Percentiles rank a stretch among this genome's conserved stretches.
phyloP scores from a whole-genome alignment of 2,113 vertebrate species.

The Phalacrocorax brasilianus region DNA sequence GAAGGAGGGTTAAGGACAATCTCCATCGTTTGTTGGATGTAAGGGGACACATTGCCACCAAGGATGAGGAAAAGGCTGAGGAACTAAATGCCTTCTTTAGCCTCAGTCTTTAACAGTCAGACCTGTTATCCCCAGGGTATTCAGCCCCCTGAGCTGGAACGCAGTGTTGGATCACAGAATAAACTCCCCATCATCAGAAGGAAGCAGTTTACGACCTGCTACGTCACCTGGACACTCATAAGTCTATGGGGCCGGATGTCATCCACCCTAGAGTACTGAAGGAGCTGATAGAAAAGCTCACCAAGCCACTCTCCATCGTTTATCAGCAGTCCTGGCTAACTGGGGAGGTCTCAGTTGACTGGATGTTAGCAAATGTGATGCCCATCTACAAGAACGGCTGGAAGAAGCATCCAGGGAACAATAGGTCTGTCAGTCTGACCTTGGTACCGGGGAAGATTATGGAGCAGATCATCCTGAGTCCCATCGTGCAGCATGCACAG shows the following conservation, averaged over 20 bases:
- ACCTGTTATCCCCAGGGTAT: not conserved
- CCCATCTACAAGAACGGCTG: not conserved
- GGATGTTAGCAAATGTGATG: not conserved
- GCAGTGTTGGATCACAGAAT: not conserved
- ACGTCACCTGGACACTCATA: no score
- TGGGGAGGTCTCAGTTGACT: not conserved
- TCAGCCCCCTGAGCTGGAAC: not conserved
- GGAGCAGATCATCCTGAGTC: not conserved
- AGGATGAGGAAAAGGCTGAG: not conserved
- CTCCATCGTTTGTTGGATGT: not conserved
- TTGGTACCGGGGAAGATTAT: not conserved
- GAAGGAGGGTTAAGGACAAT: not conserved
- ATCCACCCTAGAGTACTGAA: not conserved
- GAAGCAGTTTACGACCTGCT: not conserved
- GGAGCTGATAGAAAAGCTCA: not conserved
- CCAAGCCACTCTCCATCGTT: not conserved
- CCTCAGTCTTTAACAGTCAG: not conserved
- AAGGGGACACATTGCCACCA: not conserved
- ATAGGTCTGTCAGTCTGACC: not conserved
- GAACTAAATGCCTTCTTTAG: not conserved
- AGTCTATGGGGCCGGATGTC: not conserved
- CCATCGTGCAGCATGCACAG: rapidly evolving
- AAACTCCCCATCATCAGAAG: rapidly evolving
- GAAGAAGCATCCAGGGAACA: not conserved
- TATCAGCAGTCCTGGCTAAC: not conserved